Conservation (phyloP, 1,140 invertebrate genomes). For the Cecropterus lyciades region DNA sequence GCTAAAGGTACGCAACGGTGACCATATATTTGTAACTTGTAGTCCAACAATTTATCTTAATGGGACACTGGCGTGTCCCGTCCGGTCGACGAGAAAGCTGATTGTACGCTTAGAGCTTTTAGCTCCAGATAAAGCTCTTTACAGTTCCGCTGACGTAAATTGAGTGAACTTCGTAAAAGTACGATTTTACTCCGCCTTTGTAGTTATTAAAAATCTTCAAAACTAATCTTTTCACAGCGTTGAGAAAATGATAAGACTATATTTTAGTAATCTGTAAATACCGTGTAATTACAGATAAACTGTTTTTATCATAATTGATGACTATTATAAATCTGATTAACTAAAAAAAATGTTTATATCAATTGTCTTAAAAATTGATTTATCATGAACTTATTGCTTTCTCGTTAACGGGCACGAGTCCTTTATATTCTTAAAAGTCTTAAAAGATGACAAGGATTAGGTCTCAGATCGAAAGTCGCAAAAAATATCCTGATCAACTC, state of each 20-base stretch:
- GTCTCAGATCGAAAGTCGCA: too few relatives aligned
- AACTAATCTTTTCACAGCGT: not conserved
- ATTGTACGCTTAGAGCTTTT: constrained; percentile 27
- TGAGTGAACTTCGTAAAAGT: constrained; percentile 11
- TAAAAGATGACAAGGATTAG: too few relatives aligned
- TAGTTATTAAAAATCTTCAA: constrained; percentile 10
- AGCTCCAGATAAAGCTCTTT: constrained; percentile 28
- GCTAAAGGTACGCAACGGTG: not conserved
- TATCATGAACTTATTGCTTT: too few relatives aligned
- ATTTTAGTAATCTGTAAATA: not conserved
- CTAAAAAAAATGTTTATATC: too few relatives aligned
- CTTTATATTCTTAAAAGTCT: too few relatives aligned
- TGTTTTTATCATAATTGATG: too few relatives aligned
- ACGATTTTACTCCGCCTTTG: not conserved
- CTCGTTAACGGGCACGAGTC: too few relatives aligned
- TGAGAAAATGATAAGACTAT: not conserved
- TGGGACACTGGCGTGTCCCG: constrained; percentile 17
- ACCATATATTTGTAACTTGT: constrained; percentile 12
- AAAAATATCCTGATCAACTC: too few relatives aligned
- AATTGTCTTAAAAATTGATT: too few relatives aligned
- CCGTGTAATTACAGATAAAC: too few relatives aligned
- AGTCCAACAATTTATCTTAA: constrained; percentile 29
- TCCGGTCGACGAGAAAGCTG: constrained; percentile 24
- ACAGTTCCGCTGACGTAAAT: constrained; percentile 18
- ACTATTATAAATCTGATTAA: too few relatives aligned